Evolutionary conservation across 2,797 vertebrate species (phyloP).

Genomic region (Crenuchus spilurus): DNA sequence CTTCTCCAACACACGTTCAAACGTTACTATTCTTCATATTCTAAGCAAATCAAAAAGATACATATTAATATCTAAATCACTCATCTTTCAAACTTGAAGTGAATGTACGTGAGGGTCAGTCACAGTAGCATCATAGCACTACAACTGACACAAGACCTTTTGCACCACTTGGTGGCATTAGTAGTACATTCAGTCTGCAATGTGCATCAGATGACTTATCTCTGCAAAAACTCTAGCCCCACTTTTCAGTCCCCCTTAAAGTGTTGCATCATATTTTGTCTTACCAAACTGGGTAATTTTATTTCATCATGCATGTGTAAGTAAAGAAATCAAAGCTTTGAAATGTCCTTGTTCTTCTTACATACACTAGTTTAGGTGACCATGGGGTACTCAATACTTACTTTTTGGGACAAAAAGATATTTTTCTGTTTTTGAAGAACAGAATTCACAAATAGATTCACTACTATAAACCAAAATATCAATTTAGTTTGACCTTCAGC

Average conservation of each 20-base stretch:
- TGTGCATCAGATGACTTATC: neutral
- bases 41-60: too few relatives aligned
- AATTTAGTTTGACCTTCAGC: too few relatives aligned
- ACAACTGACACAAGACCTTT: constrained; percentile 21
- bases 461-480: too few relatives aligned
- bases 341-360: neutral
- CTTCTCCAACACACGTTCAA: too few relatives aligned
- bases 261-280: constrained; percentile 14
- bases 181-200: constrained; percentile 58
- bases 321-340: neutral
- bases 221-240: neutral
- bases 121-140: neutral
- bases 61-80: too few relatives aligned
- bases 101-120: neutral
- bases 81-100: neutral
- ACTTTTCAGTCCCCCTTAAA: constrained; percentile 3
- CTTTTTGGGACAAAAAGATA: too few relatives aligned
- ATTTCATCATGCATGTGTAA: constrained; percentile 27
- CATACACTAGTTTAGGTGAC: neutral
- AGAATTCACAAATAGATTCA: too few relatives aligned
- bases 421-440: neutral
- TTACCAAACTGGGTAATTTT: constrained; percentile 1
- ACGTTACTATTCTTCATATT: too few relatives aligned
- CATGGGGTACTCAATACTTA: neutral
- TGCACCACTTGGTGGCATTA: constrained; percentile 79